Conservation (phyloP, 2,113 vertebrate genomes). For the Malurus melanocephalus region DNA sequence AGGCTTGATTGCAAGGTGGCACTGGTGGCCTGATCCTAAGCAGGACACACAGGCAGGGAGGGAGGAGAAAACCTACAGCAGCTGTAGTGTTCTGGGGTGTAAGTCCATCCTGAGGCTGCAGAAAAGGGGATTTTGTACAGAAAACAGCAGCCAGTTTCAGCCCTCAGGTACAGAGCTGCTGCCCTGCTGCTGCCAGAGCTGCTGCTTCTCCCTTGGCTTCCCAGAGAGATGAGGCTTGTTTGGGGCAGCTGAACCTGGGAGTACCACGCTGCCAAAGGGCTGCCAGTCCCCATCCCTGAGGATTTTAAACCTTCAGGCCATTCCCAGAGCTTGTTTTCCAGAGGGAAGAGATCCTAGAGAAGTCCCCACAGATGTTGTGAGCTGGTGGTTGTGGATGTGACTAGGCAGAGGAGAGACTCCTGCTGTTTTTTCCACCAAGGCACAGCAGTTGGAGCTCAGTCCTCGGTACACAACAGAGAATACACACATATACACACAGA, state of each 20-base stretch:
- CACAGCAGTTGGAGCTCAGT: background rate
- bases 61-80: background rate
- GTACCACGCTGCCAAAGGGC: background rate
- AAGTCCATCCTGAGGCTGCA: background rate
- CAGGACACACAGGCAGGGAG: background rate
- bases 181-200: background rate
- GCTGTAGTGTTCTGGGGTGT: background rate
- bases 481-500: background rate
- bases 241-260: background rate
- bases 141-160: background rate
- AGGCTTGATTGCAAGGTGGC: background rate
- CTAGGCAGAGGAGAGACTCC: background rate
- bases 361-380: background rate
- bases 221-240: background rate
- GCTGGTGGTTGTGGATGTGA: background rate
- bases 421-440: background rate
- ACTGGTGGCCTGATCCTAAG: background rate
- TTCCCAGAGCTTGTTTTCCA: background rate
- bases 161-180: background rate
- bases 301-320: background rate
- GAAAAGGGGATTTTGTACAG: background rate
- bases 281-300: background rate
- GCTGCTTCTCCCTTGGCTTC: background rate
- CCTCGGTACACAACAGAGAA: background rate
- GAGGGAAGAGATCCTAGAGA: background rate